Conservation (phyloP, 2,888 invertebrate species). For the Folsomia manolachei region DNA sequence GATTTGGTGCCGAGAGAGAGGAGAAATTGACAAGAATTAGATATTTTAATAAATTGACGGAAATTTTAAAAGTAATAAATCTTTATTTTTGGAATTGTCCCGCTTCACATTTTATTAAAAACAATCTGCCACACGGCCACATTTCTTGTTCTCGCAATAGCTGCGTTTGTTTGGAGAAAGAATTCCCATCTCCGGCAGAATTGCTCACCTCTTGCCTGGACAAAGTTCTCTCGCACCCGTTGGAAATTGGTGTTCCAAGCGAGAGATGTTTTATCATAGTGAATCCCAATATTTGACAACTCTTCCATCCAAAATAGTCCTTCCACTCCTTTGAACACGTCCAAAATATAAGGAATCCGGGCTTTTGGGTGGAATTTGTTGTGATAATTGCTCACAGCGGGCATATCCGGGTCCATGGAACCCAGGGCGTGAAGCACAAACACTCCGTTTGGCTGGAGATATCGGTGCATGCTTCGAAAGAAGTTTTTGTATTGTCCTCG, state of each 20-base stretch:
- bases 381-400: conserved; percentile 9
- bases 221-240: not conserved
- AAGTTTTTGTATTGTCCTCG: conserved; percentile 7
- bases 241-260: conserved; percentile 21
- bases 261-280: conserved; percentile 13
- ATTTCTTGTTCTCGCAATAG: conserved; percentile 17
- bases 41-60: too few relatives aligned
- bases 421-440: conserved; percentile 20
- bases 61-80: too few relatives aligned
- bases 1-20: not conserved
- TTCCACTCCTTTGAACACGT: conserved; percentile 6
- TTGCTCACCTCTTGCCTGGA: not conserved
- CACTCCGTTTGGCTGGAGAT: conserved; percentile 16
- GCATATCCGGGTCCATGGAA: conserved; percentile 3
- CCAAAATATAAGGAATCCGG: conserved; percentile 21
- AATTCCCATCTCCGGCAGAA: conserved; percentile 28
- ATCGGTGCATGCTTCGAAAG: conserved; percentile 1
- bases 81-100: too few relatives aligned
- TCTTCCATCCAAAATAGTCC: conserved; percentile 27
- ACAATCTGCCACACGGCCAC: conserved; percentile 30
- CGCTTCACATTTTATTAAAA: not conserved
- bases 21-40: too few relatives aligned
- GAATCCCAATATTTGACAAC: conserved; percentile 24
- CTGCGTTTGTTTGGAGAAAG: conserved; percentile 21
- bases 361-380: conserved; percentile 6